Evolutionary conservation across 2,888 invertebrate species (phyloP).

Genomic region (Trachelus stipa): DNA sequence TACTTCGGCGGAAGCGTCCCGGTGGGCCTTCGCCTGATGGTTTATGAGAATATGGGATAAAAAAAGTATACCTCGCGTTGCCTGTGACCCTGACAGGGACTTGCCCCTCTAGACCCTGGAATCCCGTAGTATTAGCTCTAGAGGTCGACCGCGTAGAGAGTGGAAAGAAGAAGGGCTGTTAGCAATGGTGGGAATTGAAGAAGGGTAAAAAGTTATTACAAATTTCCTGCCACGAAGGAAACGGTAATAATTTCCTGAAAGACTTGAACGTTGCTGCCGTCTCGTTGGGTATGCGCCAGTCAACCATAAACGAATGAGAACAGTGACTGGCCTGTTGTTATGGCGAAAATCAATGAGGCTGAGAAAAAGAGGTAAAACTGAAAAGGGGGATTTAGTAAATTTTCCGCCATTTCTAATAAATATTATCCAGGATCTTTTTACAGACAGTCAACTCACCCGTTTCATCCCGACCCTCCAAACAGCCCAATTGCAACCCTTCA

Average conservation of each 20-base stretch:
- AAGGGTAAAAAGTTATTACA: conserved; percentile 1
- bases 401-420: background rate
- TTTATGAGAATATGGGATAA: background rate
- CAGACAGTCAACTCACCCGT: background rate
- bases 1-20: conserved; percentile 8
- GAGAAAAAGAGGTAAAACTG: background rate
- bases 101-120: background rate
- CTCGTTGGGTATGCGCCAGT: background rate
- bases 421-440: background rate
- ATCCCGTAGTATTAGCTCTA: background rate
- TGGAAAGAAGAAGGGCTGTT: background rate
- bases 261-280: background rate
- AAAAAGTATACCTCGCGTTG: background rate
- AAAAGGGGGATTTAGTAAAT: background rate
- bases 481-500: background rate
- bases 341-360: background rate
- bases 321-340: background rate
- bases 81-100: background rate
- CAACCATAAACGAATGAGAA: background rate
- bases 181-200: background rate
- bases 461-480: background rate
- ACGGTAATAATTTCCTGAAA: background rate
- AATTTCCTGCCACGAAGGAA: background rate
- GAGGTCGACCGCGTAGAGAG: background rate
- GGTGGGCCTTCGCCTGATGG: background rate